Conservation (phyloP, 2,113 vertebrate genomes). For the Lonchura striata region DNA sequence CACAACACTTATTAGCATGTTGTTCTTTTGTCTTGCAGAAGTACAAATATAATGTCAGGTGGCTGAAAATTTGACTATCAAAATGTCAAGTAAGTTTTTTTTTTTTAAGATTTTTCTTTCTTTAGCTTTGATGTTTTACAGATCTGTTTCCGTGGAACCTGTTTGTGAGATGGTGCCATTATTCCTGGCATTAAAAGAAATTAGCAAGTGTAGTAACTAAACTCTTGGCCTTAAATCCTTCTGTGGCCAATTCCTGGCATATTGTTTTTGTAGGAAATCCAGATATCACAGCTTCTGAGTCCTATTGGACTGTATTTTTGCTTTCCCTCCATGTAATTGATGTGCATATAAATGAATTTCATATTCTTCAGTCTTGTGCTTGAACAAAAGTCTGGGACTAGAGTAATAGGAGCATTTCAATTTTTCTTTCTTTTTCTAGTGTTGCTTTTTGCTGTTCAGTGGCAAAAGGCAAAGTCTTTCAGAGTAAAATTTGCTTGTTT, state of each 20-base stretch:
- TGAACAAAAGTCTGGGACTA: background rate
- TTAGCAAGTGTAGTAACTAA: background rate
- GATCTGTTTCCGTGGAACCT: background rate
- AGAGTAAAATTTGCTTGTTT: background rate
- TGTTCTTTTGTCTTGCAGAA: slow-evolving; percentile 78
- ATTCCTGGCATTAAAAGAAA: background rate
- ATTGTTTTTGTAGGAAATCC: background rate
- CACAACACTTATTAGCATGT: slow-evolving; percentile 41
- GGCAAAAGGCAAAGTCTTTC: background rate
- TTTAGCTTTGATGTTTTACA: background rate
- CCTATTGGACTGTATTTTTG: background rate
- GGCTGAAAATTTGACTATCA: slow-evolving; percentile 79
- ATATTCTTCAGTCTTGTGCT: background rate
- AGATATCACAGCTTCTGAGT: background rate
- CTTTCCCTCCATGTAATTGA: background rate
- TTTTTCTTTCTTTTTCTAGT: background rate
- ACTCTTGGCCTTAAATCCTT: background rate
- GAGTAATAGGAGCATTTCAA: background rate
- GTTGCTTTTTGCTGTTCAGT: background rate
- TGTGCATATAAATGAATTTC: background rate
- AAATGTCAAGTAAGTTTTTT: slow-evolving; percentile 85
- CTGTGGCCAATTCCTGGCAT: background rate
- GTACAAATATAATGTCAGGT: slow-evolving; percentile 78
- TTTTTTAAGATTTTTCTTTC: background rate
- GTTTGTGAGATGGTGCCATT: background rate